Evolutionary conservation across 1,140 invertebrate species (phyloP), one percentile per base, ranked within the genome.

Genomic region (Tribolium madens): DNA sequence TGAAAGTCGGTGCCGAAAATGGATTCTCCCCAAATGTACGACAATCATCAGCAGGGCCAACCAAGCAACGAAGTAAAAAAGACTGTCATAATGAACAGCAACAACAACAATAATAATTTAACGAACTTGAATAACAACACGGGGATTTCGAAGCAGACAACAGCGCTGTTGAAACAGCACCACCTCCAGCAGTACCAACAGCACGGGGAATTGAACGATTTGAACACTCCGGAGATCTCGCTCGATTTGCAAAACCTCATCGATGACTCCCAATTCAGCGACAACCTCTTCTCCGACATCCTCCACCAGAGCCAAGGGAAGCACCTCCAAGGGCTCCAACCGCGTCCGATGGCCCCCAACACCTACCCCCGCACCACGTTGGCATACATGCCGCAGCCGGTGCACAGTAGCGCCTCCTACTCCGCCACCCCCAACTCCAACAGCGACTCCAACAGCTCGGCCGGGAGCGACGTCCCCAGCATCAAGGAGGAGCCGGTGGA

Each of bases 361-460:
- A 85, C 86, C 2, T 91, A 91, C 36, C 87, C 90, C 0, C 83
- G 93, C 52, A 92, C 92, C 0, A 92, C 94, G 0, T 84, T 96
- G 18, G 93, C 94, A 0, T 96, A 96, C 83, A 95, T 97, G 93
- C 95, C 95, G 0, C 95, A 96, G 83, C 94, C 94, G 0, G 95
- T 97, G 0, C 95, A 96, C 86, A 93, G 92, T 52, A 93, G 92
- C 2, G 92, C 93, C 6, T 91, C 91, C 7, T 95, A 93, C 84
- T 91, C 91, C 14, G 81, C 75, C 18, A 81, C 50, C 21, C 82
- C 79, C 70, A 85, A 84, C 76, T 82, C 81, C 48, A 85, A 84
- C 57, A 86, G 84, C 77, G 85, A 86, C 76, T 84, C 84, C 31
- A 89, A 89, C 83, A 89, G 88, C 84, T 88, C 89, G 42, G 88